Evolutionary conservation across 2,113 vertebrate genomes (phyloP), one percentile per base, ranked within the genome.

Genomic region (Salvator merianae): DNA sequence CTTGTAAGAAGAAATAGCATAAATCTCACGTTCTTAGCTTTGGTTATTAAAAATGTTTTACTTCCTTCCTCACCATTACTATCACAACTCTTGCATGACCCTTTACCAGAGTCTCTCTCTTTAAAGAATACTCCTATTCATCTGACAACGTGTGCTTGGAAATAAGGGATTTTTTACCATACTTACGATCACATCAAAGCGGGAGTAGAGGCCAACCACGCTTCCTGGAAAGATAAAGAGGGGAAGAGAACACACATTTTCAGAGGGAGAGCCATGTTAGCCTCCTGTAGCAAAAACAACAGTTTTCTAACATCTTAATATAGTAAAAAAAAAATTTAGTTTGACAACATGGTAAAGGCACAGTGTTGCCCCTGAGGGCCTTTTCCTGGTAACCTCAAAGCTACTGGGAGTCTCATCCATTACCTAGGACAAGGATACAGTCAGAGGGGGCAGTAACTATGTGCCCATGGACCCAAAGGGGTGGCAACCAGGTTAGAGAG

Each of bases 121-220:
- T 28, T 66, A 38, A 10, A n/a, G 40, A 26, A 30, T 16, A 12
- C 10, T 65, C 63, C 24, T 30, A 30, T 68, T 76, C n/a, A 68
- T 84, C 24, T 77, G 32, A 53, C 9, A 47, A 24, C 53, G 32
- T n/a, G 22, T 38, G 36, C 73, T 38, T 69, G 43, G 32, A 59
- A 12, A 36, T 5, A 65, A 36, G 26, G 24, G 20, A 47, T 62
- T 12, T 32, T 0, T 0, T 40, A 2, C 24, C 1, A 50, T 93
- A 98, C 98, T 98, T 92, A 99, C 98, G 90, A 99, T 99, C 66
- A 99, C 98, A 4, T 99, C 98, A 4, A 99, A 99, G 84, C 98
- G 96, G 3, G 98, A 98, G 90, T 99, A 99, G 80, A 99, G 96
- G 4, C 98, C 98, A 18, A 99, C 97, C 7, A 99, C 98, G 89